These are phyloP conservation scores for Streptopelia turtur DNA, from an alignment of 2,797 vertebrate species.

Conservation along the genomic window DNA sequence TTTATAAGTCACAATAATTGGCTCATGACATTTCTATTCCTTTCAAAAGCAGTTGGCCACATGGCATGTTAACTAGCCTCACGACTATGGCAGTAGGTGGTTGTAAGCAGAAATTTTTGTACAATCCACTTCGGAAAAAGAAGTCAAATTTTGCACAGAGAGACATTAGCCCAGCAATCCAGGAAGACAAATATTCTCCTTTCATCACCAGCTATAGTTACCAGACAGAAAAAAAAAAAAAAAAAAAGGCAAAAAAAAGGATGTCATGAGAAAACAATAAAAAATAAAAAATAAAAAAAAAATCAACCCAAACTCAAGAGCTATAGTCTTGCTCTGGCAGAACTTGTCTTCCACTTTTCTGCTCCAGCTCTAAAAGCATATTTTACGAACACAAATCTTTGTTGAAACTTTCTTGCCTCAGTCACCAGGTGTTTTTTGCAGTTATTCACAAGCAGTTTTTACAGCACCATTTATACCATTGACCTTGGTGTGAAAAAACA, in stretches of 20 bases:
- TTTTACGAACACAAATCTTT: background rate
- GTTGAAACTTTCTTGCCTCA: background rate
- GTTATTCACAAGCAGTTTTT: background rate
- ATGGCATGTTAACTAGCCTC: background rate
- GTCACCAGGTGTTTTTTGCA: background rate
- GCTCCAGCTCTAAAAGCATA: background rate
- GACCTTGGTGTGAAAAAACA: background rate
- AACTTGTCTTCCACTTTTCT: background rate
- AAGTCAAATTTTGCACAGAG: background rate
- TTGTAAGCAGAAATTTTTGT: background rate
- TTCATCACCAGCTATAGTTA: background rate
- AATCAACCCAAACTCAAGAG: background rate
- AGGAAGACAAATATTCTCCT: background rate
- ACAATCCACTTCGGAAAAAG: background rate
- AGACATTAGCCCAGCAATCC: background rate
- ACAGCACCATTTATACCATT: background rate
- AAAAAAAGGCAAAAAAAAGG: accelerated
- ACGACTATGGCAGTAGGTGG: background rate
- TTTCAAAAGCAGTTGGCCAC: background rate
- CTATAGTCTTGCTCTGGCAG: background rate
- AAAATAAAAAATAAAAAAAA: background rate
- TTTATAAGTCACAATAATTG: background rate
- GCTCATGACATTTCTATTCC: background rate
- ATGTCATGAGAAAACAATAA: background rate
- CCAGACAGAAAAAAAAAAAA: background rate